phyloP scores from a whole-genome alignment of 92 coral and sea anemone species.

The Phenganax subtilis region DNA sequence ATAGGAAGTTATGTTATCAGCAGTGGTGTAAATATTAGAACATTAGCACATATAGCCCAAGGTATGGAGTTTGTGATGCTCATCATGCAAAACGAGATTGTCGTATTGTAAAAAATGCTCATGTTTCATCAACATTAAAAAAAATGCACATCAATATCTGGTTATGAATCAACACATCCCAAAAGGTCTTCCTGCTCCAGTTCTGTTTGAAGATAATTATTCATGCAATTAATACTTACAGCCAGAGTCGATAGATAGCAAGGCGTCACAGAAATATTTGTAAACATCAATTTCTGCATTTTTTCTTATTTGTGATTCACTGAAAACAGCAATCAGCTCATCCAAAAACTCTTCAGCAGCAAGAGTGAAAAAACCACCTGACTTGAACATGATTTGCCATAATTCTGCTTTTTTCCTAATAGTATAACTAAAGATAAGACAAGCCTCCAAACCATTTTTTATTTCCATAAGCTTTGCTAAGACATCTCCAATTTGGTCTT shows the following conservation, averaged over 20 bases:
- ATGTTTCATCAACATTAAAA: too few relatives aligned
- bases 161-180: too few relatives aligned
- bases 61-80: too few relatives aligned
- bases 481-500: constrained; percentile 21
- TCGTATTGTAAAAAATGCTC: too few relatives aligned
- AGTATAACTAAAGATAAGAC: not conserved
- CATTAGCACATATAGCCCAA: too few relatives aligned
- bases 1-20: too few relatives aligned
- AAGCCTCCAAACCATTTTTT: not conserved
- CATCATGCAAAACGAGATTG: too few relatives aligned
- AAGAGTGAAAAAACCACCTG: not conserved
- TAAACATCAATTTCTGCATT: constrained; percentile 6
- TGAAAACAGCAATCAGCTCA: constrained; percentile 16
- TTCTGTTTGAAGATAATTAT: too few relatives aligned
- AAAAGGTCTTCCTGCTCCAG: too few relatives aligned
- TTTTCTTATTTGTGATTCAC: constrained; percentile 2
- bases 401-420: not conserved
- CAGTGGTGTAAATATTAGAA: too few relatives aligned
- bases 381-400: not conserved
- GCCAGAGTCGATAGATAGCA: not conserved
- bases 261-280: constrained; percentile 11
- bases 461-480: constrained; percentile 2
- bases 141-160: too few relatives aligned
- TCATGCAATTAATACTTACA: not conserved
- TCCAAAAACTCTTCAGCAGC: constrained; percentile 18